phyloP scores from a whole-genome alignment of 1,140 invertebrate genomes.

The Drosophila nikananu region DNA sequence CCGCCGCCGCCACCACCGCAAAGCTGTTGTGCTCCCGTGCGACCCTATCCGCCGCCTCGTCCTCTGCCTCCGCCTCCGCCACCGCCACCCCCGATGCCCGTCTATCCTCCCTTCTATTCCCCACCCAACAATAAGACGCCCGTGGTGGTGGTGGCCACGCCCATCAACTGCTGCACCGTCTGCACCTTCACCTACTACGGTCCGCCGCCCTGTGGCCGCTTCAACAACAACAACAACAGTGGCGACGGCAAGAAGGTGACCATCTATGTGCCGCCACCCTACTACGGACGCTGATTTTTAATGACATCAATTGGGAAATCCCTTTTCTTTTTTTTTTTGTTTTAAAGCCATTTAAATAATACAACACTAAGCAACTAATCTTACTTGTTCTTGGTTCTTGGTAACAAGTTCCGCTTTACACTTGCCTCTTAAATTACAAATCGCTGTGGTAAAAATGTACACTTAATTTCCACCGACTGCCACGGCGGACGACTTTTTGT shows the following conservation, averaged over 20 bases:
- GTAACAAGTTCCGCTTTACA: not conserved
- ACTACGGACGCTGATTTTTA: slow-evolving; percentile 52
- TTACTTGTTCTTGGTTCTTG: not conserved
- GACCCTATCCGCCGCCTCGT: slow-evolving; percentile 6
- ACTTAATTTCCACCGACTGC: not conserved
- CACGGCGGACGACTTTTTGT: not conserved
- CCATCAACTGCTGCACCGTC: slow-evolving; percentile 70
- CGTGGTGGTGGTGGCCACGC: slow-evolving; percentile 63
- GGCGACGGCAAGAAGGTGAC: slow-evolving; percentile 44
- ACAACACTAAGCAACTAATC: not conserved
- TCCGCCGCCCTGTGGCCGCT: slow-evolving; percentile 72
- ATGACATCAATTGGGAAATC: not conserved
- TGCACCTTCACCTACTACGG: slow-evolving; percentile 77
- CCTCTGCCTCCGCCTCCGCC: slow-evolving; percentile 6
- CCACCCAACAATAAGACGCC: slow-evolving; percentile 40
- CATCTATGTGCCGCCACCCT: slow-evolving; percentile 72
- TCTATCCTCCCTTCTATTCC: slow-evolving; percentile 26
- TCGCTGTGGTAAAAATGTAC: slow-evolving; percentile 4
- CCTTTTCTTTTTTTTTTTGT: not conserved
- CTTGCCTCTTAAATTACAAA: slow-evolving; percentile 4
- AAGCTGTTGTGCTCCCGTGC: slow-evolving; percentile 6
- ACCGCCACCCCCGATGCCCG: slow-evolving; percentile 17
- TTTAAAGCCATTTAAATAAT: not conserved
- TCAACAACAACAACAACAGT: slow-evolving; percentile 39
- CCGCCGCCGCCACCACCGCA: slow-evolving; percentile 5